Conservation (phyloP, 2,113 vertebrate genomes). For the Dromaius novaehollandiae region DNA sequence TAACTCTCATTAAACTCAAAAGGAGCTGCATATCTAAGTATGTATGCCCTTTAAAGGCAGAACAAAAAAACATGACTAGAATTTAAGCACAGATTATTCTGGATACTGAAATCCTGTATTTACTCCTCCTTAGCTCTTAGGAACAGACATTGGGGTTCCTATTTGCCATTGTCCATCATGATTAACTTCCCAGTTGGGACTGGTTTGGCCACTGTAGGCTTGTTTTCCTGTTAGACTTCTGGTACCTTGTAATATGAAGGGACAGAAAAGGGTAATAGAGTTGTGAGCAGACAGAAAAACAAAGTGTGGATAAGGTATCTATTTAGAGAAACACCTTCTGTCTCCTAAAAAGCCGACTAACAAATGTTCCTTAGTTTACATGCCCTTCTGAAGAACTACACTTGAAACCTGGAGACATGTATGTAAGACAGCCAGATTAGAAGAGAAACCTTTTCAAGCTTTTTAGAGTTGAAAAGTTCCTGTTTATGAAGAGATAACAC, state of each 20-base stretch:
- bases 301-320: background rate
- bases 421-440: constrained; percentile 42
- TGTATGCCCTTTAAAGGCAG: constrained; percentile 18
- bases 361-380: constrained; percentile 33
- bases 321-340: background rate
- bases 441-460: constrained; percentile 12
- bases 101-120: background rate
- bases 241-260: background rate
- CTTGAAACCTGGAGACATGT: constrained; percentile 18
- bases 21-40: background rate
- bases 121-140: background rate
- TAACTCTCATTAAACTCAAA: background rate
- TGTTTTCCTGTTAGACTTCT: constrained; percentile 10
- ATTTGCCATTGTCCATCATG: constrained; percentile 23
- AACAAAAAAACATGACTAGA: constrained; percentile 17
- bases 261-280: background rate
- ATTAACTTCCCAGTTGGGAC: background rate
- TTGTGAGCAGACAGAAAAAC: background rate
- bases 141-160: constrained; percentile 4
- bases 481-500: constrained; percentile 12
- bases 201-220: background rate
- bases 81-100: background rate
- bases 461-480: constrained; percentile 21
- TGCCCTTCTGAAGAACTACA: background rate
- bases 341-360: background rate